Conservation (phyloP, 2,888 invertebrate genomes). For the Megaustenia siamemsis region DNA sequence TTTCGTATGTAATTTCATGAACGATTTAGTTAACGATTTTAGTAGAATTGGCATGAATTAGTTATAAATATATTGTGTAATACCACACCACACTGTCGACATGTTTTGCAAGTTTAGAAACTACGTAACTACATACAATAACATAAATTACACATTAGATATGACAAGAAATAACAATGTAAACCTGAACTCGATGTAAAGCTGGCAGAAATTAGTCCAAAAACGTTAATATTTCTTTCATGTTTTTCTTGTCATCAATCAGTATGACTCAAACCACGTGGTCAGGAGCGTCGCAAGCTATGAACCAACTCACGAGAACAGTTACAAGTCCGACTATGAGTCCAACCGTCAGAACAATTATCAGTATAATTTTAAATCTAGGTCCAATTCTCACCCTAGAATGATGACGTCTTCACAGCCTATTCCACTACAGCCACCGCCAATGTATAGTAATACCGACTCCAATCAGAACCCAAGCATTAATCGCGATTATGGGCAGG, state of each 20-base stretch:
- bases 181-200: too few relatives aligned
- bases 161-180: too few relatives aligned
- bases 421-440: not conserved
- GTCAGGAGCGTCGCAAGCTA: not conserved
- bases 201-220: too few relatives aligned
- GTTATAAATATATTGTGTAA: too few relatives aligned
- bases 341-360: not conserved
- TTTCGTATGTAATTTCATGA: too few relatives aligned
- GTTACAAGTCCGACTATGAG: not conserved
- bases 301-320: not conserved
- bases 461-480: not conserved
- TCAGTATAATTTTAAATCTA: conserved; percentile 11
- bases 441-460: not conserved
- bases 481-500: too few relatives aligned
- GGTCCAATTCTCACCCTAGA: not conserved
- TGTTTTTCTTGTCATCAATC: not conserved
- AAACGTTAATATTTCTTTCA: not conserved
- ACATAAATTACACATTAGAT: too few relatives aligned
- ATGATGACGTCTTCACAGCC: not conserved
- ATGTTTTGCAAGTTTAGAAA: too few relatives aligned
- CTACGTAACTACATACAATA: too few relatives aligned
- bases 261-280: not conserved
- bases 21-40: too few relatives aligned
- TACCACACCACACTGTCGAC: too few relatives aligned
- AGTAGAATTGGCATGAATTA: too few relatives aligned